Evolutionary conservation across 2,113 vertebrate genomes (phyloP).

Genomic region (Australoheros scitulus): DNA sequence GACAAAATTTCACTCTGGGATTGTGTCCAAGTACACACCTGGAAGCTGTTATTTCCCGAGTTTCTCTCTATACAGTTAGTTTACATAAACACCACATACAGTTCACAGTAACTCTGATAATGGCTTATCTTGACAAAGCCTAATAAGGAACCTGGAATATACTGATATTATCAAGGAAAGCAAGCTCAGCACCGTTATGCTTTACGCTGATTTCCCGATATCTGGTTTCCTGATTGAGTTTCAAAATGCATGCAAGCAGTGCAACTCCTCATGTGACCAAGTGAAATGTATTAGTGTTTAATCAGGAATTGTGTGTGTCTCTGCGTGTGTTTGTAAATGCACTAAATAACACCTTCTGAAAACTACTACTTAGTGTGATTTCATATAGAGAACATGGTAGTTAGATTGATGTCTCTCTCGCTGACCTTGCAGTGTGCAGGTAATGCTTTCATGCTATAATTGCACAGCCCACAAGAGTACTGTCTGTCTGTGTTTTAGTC

Average conservation of each 20-base stretch:
- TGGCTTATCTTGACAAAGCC: slow-evolving; percentile 21
- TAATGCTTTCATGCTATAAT: slow-evolving; percentile 62
- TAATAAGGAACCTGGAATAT: slow-evolving; percentile 7
- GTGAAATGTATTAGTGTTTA: not conserved
- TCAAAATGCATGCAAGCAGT: slow-evolving; percentile 4
- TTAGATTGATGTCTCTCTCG: slow-evolving; percentile 17
- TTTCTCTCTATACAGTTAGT: not conserved
- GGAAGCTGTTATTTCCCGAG: slow-evolving; percentile 7
- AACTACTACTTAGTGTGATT: slow-evolving; percentile 45
- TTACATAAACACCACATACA: slow-evolving; percentile 6
- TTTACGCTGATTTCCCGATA: not conserved
- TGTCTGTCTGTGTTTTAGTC: slow-evolving; percentile 10
- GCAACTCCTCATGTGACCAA: not conserved
- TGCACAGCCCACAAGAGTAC: slow-evolving; percentile 27
- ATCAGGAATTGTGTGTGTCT: not conserved
- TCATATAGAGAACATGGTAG: slow-evolving; percentile 37
- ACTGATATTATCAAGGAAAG: slow-evolving; percentile 20
- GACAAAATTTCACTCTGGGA: slow-evolving; percentile 16
- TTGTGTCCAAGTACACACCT: not conserved
- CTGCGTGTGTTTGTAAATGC: slow-evolving; percentile 17
- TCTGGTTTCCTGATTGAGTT: not conserved
- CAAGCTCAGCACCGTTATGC: not conserved
- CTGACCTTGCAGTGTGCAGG: slow-evolving; percentile 60
- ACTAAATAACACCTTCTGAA: slow-evolving; percentile 26
- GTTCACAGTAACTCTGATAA: slow-evolving; percentile 25